Evolutionary conservation across 2,888 invertebrate species (phyloP).

Genomic region (Trissoscelio sp.): DNA sequence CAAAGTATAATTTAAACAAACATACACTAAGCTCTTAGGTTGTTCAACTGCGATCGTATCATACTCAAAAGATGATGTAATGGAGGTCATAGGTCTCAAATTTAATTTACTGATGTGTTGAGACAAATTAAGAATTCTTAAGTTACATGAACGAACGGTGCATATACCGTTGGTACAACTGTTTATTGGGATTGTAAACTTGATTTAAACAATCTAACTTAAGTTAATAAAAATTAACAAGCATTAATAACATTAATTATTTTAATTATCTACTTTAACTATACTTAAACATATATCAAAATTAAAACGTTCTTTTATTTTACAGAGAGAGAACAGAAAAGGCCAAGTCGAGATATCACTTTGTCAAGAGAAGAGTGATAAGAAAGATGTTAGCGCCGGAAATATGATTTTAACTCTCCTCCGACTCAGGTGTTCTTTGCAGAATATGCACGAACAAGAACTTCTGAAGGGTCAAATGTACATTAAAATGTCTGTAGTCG

Average conservation of each 20-base stretch:
- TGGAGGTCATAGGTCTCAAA: slow-evolving; percentile 59
- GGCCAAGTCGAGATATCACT: slow-evolving; percentile 88
- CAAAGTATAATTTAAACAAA: neutral
- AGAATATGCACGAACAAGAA: slow-evolving; percentile 90
- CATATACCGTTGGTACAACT: slow-evolving; percentile 14
- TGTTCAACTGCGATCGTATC: slow-evolving; percentile 35
- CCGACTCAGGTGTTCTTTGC: slow-evolving; percentile 87
- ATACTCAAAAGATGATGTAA: slow-evolving; percentile 51
- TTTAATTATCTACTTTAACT: too few relatives aligned
- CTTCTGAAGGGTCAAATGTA: slow-evolving; percentile 89
- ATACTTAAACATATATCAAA: too few relatives aligned
- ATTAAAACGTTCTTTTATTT: too few relatives aligned
- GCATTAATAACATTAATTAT: too few relatives aligned
- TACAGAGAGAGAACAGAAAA: slow-evolving; percentile 88
- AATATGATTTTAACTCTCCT: slow-evolving; percentile 86
- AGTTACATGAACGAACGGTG: slow-evolving; percentile 1
- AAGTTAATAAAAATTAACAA: neutral
- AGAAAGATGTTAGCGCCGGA: slow-evolving; percentile 87
- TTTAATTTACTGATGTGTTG: slow-evolving; percentile 44
- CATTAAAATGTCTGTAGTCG: slow-evolving; percentile 90
- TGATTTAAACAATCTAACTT: neutral
- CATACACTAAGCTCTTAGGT: slow-evolving; percentile 18
- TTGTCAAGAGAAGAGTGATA: slow-evolving; percentile 86
- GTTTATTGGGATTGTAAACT: neutral
- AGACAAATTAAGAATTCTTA: slow-evolving; percentile 54